Base-by-base conservation (phyloP, 2,797 vertebrate genomes). In the Coregonus suidteri region DNA sequence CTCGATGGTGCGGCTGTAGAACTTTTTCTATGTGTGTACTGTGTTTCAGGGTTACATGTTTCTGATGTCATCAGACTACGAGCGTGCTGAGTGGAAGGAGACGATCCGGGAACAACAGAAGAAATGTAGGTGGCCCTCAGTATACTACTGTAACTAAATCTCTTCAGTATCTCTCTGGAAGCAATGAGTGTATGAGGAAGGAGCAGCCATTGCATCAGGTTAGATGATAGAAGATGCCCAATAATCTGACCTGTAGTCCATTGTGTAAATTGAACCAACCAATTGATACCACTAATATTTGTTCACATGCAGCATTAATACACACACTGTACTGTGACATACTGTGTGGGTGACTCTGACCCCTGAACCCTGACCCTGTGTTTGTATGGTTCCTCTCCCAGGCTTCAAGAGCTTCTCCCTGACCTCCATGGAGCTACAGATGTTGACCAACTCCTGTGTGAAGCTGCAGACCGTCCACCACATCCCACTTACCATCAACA, bases 401-500 rank as follows among this genome's bases (percentile, higher is more conserved):
- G 98, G 98, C 91, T 95, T 97, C 81, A 99, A 97, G 92, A 97
- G 96, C 30, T 96, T 97, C 84, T 96, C 96, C 0, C 90, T 99
- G 85, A 96, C 96, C 0, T 99, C 98, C 0, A 93, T 99, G 94
- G 98, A 99, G 90, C 95, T 99, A 82, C 98, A 99, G 81, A 98
- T 98, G 96, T 92, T 99, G 91, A 99, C 98, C 82, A 99, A 94
- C 86, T 99, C 98, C 0, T 99, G 98, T 56, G 94, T 99, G 86
- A 99, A 99, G 86, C 96, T 99, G 35, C 98, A 99, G 91, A 99
- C 97, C 0, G 98, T 99, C 59, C 98, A 99, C 84, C 95, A 95
- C 90, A 96, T 99, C 82, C 97, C 98, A 3, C 95, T 99, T 68
- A 98, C 97, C 71, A 92, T 96, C 84, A 98, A 96, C 84, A 98